A percentile compares a stretch with the other conserved stretches of the same genome.
Evolutionary conservation across 2,797 vertebrate genomes (phyloP).

Genomic region (Poecilia picta): DNA sequence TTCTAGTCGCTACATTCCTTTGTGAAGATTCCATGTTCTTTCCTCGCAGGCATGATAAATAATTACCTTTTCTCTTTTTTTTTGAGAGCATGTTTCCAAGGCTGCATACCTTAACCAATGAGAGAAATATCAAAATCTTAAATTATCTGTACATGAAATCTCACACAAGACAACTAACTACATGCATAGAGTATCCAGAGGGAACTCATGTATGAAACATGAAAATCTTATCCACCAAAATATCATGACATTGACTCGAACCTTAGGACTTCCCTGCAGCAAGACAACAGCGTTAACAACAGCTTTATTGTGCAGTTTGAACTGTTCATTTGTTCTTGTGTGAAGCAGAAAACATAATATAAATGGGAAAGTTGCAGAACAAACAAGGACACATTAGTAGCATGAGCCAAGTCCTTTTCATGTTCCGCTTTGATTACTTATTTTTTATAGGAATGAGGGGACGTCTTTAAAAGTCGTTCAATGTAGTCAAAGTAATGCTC

Average conservation of each 20-base stretch:
- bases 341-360: not conserved
- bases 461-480: constrained; percentile 51
- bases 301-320: not conserved
- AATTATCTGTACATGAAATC: not conserved
- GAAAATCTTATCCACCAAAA: not conserved
- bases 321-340: not conserved
- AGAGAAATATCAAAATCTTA: not conserved
- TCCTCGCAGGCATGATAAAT: not conserved
- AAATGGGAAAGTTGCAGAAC: not conserved
- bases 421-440: constrained; percentile 26
- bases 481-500: constrained; percentile 38
- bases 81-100: not conserved
- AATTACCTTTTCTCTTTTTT: not conserved
- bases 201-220: not conserved
- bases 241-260: not conserved
- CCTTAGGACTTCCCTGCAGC: not conserved
- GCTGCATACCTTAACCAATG: not conserved
- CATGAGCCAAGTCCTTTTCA: constrained; percentile 9
- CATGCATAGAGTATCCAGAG: not conserved
- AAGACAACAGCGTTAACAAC: not conserved
- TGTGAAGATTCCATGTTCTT: not conserved
- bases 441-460: constrained; percentile 43
- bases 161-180: not conserved
- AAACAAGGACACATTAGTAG: not conserved
- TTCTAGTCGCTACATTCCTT: not conserved